A percentile compares a stretch with the other conserved stretches of the same genome.
These are phyloP conservation scores for Agapostemon virescens DNA, from an alignment of 2,888 invertebrate species.

Conservation along the genomic window DNA sequence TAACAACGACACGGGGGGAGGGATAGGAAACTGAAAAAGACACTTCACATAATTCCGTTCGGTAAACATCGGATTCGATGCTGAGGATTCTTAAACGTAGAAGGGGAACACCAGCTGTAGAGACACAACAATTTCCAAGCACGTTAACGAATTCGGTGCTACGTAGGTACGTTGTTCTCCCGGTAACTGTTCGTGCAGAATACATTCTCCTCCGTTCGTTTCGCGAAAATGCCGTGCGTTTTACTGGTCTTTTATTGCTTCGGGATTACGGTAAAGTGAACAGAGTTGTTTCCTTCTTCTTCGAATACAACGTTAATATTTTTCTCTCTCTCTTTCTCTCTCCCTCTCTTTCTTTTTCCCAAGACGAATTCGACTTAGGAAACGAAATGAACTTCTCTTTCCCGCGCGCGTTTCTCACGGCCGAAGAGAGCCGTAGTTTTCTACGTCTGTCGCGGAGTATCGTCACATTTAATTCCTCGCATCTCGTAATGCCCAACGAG, in stretches of 20 bases:
- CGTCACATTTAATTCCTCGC: no score
- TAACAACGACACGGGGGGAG: slow-evolving; percentile 44
- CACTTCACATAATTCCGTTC: slow-evolving; percentile 33
- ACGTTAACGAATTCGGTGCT: slow-evolving; percentile 21
- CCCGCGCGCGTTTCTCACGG: neutral
- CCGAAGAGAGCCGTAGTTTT: neutral
- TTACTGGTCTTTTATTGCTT: neutral
- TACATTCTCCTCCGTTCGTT: slow-evolving; percentile 1
- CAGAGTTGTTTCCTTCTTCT: neutral
- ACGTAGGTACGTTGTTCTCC: neutral
- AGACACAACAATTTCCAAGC: slow-evolving; percentile 1
- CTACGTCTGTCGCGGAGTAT: neutral
- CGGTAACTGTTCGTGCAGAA: neutral
- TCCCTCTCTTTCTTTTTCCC: neutral
- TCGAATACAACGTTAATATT: neutral
- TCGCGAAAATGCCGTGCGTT: neutral
- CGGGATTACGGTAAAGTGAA: slow-evolving; percentile 6
- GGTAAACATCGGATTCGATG: slow-evolving; percentile 34
- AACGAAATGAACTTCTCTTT: neutral
- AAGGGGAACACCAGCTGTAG: neutral
- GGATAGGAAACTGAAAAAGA: slow-evolving; percentile 32
- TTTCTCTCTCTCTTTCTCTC: no score
- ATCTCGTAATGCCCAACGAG: no score
- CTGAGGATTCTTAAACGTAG: slow-evolving; percentile 6
- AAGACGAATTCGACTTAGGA: neutral